phyloP scores from a whole-genome alignment of 2,797 vertebrate species.

The Nyctibius grandis region DNA sequence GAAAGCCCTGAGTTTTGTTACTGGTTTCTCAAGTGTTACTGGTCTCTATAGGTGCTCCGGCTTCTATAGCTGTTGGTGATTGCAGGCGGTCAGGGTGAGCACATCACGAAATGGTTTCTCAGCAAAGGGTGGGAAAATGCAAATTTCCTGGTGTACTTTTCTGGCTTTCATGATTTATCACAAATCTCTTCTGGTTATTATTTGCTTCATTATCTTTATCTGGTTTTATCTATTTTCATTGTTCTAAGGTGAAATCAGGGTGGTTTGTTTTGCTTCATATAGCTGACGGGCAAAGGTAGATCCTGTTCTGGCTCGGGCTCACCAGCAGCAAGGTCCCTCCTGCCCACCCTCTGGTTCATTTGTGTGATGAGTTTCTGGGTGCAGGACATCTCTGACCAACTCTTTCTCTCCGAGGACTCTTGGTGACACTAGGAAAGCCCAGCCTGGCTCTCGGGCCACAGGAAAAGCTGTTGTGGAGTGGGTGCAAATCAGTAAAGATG shows the following conservation, averaged over 20 bases:
- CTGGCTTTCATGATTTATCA: not conserved
- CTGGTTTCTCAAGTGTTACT: not conserved
- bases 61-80: not conserved
- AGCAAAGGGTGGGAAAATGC: not conserved
- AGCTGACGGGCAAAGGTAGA: not conserved
- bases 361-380: not conserved
- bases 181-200: not conserved
- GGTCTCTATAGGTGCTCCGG: not conserved
- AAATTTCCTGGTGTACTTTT: not conserved
- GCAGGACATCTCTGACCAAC: not conserved
- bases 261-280: not conserved
- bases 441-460: not conserved
- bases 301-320: rapidly evolving
- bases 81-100: not conserved
- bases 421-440: not conserved
- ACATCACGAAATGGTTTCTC: rapidly evolving
- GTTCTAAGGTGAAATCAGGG: not conserved
- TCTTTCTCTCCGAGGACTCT: not conserved
- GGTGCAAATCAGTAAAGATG: not conserved
- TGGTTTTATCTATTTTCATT: not conserved
- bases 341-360: not conserved
- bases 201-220: not conserved
- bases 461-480: not conserved
- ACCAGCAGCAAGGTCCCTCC: not conserved
- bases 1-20: not conserved